A percentile compares a stretch with the other conserved stretches of the same genome.
These are phyloP conservation scores for Myotis findleyi DNA, from an alignment of 2,797 vertebrate genomes.

Conservation along the genomic window DNA sequence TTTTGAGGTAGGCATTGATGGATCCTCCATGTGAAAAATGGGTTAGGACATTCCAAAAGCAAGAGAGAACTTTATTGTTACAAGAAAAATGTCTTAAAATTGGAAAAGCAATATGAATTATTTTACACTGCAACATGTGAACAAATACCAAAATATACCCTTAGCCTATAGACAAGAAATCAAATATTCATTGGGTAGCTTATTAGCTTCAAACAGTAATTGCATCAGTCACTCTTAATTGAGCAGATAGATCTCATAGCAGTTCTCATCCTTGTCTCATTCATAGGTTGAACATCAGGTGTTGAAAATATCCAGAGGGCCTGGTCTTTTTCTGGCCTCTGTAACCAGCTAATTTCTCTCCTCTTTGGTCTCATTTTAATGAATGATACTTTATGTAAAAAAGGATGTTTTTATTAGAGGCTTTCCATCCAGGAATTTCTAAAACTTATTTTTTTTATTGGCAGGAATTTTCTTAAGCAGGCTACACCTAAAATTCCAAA, in stretches of 20 bases:
- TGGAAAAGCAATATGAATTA: conserved; percentile 27
- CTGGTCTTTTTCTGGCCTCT: conserved; percentile 36
- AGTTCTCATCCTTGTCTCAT: not conserved
- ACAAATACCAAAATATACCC: not conserved
- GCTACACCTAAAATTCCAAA: not conserved
- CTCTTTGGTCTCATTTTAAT: conserved; percentile 41
- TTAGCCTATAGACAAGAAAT: not conserved
- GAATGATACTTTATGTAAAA: not conserved
- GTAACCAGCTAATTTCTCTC: not conserved
- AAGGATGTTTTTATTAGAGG: not conserved
- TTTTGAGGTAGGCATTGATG: not conserved
- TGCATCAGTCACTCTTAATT: not conserved
- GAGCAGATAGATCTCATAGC: not conserved
- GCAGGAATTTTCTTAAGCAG: conserved; percentile 37
- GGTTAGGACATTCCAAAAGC: not conserved
- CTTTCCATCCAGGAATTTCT: conserved; percentile 42
- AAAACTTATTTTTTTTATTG: conserved; percentile 41
- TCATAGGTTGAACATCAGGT: not conserved
- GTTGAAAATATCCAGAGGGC: not conserved
- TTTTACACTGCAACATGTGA: not conserved
- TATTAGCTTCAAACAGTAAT: not conserved
- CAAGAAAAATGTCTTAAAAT: conserved; percentile 46
- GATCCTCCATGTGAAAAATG: conserved; percentile 11
- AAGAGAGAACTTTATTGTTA: not conserved
- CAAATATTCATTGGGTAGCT: not conserved